Conservation (phyloP, 2,113 vertebrate genomes). For the Epinephelus moara region DNA sequence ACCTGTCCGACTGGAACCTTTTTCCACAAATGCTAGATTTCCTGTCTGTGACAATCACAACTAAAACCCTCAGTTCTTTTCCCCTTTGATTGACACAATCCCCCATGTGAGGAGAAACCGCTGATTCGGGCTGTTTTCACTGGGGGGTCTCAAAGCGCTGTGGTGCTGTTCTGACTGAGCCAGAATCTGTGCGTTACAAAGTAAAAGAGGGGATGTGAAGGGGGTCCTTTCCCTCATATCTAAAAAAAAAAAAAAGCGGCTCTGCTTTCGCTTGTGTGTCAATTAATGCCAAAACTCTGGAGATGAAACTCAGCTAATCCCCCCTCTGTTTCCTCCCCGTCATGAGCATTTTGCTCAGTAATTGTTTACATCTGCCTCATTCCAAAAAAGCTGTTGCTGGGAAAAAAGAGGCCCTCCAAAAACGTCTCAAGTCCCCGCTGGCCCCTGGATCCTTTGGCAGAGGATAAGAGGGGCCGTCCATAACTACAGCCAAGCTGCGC, state of each 20-base stretch:
- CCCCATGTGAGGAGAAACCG: constrained; percentile 34
- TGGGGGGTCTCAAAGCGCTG: constrained; percentile 17
- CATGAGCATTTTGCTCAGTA: constrained; percentile 75
- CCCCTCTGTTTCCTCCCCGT: constrained; percentile 60
- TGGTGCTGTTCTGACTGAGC: not conserved
- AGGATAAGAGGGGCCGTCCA: constrained; percentile 68
- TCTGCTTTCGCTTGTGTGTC: constrained; percentile 38
- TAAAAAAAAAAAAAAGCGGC: not conserved
- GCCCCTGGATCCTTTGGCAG: constrained; percentile 77
- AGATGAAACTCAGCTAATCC: constrained; percentile 67
- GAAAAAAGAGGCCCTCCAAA: constrained; percentile 49
- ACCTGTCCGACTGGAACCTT: constrained; percentile 14
- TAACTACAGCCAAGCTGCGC: constrained; percentile 64
- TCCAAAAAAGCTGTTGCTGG: constrained; percentile 70
- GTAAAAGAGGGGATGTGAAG: not conserved
- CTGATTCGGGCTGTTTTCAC: constrained; percentile 31
- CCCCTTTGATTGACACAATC: constrained; percentile 45
- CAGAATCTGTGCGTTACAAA: constrained; percentile 5
- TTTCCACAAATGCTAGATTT: constrained; percentile 40
- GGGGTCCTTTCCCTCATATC: not conserved
- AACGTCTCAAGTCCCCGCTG: constrained; percentile 70
- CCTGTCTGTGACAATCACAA: constrained; percentile 1
- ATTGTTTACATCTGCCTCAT: constrained; percentile 82
- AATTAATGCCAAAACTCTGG: constrained; percentile 59
- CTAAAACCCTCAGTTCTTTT: not conserved